Base-by-base conservation (phyloP, 2,888 invertebrate species). In the Cybosia mesomella region DNA sequence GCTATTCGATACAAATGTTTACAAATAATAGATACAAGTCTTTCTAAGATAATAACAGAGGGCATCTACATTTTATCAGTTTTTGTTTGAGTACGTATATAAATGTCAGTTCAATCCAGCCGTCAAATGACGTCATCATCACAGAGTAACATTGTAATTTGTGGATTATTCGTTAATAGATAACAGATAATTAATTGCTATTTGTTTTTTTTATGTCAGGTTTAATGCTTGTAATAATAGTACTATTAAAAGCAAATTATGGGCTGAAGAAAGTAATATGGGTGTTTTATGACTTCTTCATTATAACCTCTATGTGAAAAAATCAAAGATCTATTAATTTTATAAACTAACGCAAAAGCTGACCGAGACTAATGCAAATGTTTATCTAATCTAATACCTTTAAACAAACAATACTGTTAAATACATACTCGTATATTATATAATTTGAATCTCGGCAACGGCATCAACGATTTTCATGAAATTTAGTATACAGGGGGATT, bases 51-150 rank as follows among this genome's bases (percentile, higher is more conserved):
- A 71, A 62, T 68, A 54, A 67, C 73, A 58, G 22, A 69, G 0
- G 13, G 22, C 58, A 24, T 24, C 57, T 66, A 66, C 15, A 55
- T 68, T 69, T 69, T 49, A 70, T 68, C 61, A 61, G 54, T 36
- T 43, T 69, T 72, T 73, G 57, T 68, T 70, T 67, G 65, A 69
- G 10, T 68, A 70, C 80, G 10, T 60, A 32, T 43, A 28, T 71
- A 72, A 71, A 77, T 71, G 71, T 71, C 73, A 70, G 57, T 64
- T 55, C 64, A 64, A 70, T 72, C 67, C 28, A 74, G 69, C 58
- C 71, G 68, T 73, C 68, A 72, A 32, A 61, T 72, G 61, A 68
- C 68, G 68, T 71, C 73, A 75, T 72, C 54, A 58, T 53, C 39
- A 58, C 22, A n/a, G 13, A 63, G 55, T 22, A 13, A 70, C 66